phyloP scores from a whole-genome alignment of 30 jellyfish, hydroid and myxozoan species.

The Haliclystus octoradiatus region DNA sequence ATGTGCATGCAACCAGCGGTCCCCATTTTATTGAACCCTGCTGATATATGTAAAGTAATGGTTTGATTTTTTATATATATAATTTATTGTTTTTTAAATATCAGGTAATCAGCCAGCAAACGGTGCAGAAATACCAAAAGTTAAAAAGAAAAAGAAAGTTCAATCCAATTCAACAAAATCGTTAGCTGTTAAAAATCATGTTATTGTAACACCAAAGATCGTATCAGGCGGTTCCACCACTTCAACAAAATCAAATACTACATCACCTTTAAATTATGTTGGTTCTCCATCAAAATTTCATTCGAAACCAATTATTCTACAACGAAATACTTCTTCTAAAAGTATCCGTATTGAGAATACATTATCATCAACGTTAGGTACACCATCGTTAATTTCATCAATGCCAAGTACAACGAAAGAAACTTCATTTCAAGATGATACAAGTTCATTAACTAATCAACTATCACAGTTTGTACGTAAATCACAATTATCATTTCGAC shows the following conservation, averaged over 20 bases:
- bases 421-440: too few species aligned
- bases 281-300: constrained; percentile 24
- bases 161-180: not conserved
- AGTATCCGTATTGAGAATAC: not conserved
- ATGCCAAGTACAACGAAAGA: too few species aligned
- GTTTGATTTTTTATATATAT: too few species aligned
- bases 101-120: not conserved
- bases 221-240: constrained; percentile 13
- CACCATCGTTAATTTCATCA: too few species aligned
- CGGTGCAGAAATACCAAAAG: not conserved
- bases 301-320: constrained; percentile 71
- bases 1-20: too few species aligned
- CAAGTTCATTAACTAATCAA: too few species aligned
- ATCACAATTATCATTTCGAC: too few species aligned
- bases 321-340: constrained; percentile 44
- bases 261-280: constrained; percentile 11
- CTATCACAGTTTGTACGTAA: too few species aligned
- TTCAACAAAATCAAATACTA: constrained; percentile 4
- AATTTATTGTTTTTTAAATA: too few species aligned
- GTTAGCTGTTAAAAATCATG: not conserved
- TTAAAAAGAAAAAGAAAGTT: not conserved
- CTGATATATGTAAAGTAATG: too few species aligned
- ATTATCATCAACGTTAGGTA: too few species aligned
- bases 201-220: constrained; percentile 9
- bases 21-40: too few species aligned